phyloP scores from a whole-genome alignment of 2,888 invertebrate species.

The Chirona hameri region DNA sequence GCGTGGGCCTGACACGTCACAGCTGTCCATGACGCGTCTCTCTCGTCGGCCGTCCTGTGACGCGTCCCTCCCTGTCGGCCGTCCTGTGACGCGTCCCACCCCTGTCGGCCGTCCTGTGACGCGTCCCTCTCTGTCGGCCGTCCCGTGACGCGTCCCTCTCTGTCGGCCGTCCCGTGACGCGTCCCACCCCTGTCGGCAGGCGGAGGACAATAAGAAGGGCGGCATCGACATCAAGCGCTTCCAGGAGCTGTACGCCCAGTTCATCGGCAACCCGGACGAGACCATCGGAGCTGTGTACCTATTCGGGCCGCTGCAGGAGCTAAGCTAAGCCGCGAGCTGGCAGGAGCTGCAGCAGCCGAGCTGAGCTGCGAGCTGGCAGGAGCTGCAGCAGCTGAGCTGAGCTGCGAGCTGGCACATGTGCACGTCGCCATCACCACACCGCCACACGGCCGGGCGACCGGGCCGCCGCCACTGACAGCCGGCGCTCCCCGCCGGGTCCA shows the following conservation, averaged over 20 bases:
- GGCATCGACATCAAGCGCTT: constrained; percentile 73
- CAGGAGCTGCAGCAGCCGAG: neutral
- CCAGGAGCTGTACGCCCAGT: constrained; percentile 77
- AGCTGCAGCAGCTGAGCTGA: neutral
- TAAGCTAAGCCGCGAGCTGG: constrained; percentile 40
- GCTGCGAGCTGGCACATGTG: neutral
- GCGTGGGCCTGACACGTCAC: no score
- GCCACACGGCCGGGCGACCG: neutral
- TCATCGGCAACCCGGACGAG: constrained; percentile 71
- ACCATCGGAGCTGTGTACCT: constrained; percentile 68
- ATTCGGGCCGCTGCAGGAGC: constrained; percentile 68
- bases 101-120: no score
- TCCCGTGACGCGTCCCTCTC: no score
- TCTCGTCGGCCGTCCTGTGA: no score
- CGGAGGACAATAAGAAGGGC: constrained; percentile 73
- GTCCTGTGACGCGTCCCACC: no score
- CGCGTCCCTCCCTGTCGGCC: no score
- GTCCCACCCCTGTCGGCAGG: constrained; percentile 53
- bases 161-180: no score
- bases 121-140: no score
- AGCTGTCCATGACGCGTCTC: no score
- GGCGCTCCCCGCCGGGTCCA: neutral
- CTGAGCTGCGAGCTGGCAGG: neutral
- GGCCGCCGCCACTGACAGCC: neutral
- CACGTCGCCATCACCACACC: neutral